Evolutionary conservation across 2,113 vertebrate species (phyloP).

Genomic region (Phylloscopus trochiloides): DNA sequence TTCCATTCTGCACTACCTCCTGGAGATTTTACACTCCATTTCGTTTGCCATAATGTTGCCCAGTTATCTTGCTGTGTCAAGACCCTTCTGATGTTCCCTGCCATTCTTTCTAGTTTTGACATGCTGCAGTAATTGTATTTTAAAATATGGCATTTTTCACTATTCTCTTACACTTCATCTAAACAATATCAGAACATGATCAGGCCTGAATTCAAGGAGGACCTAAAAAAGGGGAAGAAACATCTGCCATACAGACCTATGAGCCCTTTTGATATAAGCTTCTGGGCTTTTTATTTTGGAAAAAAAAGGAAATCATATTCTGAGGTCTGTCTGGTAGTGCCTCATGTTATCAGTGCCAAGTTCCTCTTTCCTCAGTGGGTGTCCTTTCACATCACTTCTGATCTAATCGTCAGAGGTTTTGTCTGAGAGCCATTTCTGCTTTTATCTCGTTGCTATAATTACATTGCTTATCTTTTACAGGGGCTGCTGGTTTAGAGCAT

Average conservation of each 20-base stretch:
- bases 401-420: conserved; percentile 21
- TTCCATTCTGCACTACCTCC: conserved; percentile 12
- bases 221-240: neutral
- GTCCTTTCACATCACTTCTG: conserved; percentile 47
- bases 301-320: neutral
- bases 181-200: neutral
- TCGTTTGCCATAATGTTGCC: neutral
- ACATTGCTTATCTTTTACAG: conserved; percentile 57
- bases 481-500: conserved; percentile 2
- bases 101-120: neutral
- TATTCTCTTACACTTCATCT: neutral
- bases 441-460: conserved; percentile 39
- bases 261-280: neutral
- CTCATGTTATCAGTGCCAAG: neutral
- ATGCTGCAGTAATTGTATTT: neutral
- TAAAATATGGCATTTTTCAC: neutral
- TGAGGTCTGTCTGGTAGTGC: neutral
- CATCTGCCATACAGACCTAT: neutral
- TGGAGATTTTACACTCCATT: conserved; percentile 31
- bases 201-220: neutral
- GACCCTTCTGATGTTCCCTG: conserved; percentile 1
- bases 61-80: conserved; percentile 12
- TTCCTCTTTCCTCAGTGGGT: conserved; percentile 17
- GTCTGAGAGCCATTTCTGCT: conserved; percentile 41
- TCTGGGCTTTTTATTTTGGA: neutral